phyloP scores from a whole-genome alignment of 2,113 vertebrate genomes.

The Carettochelys insculpta region DNA sequence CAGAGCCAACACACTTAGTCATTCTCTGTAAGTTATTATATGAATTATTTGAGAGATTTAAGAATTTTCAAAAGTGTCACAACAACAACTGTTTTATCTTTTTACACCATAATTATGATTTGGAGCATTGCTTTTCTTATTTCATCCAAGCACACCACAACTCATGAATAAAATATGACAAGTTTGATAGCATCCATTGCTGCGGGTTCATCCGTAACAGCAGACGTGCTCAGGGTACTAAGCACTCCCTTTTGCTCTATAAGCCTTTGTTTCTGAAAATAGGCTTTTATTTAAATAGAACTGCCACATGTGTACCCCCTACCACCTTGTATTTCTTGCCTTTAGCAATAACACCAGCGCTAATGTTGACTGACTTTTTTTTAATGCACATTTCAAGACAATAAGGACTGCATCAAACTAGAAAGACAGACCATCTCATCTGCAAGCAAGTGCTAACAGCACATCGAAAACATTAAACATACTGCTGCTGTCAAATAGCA shows the following conservation, averaged over 20 bases:
- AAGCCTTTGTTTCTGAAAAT: slow-evolving; percentile 73
- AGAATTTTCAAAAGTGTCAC: slow-evolving; percentile 65
- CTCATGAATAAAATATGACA: slow-evolving; percentile 96
- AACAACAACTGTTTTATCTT: slow-evolving; percentile 76
- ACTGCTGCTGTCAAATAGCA: too few relatives aligned
- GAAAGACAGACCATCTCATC: not conserved
- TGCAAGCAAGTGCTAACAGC: slow-evolving; percentile 21
- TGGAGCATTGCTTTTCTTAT: slow-evolving; percentile 83
- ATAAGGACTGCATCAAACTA: slow-evolving; percentile 30
- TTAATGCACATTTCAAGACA: slow-evolving; percentile 39
- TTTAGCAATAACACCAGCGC: slow-evolving; percentile 51
- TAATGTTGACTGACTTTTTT: slow-evolving; percentile 22
- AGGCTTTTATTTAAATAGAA: slow-evolving; percentile 70
- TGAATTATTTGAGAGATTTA: slow-evolving; percentile 58
- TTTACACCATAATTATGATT: slow-evolving; percentile 79
- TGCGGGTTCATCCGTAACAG: slow-evolving; percentile 79
- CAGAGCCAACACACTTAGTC: not conserved
- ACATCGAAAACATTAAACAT: slow-evolving; percentile 40
- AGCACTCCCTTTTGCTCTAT: slow-evolving; percentile 57
- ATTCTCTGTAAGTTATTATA: slow-evolving; percentile 42
- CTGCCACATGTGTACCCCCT: not conserved
- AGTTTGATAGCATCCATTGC: slow-evolving; percentile 87
- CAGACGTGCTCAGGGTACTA: slow-evolving; percentile 75
- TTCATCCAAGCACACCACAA: slow-evolving; percentile 83
- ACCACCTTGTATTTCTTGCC: slow-evolving; percentile 32